A percentile compares a stretch with the other conserved stretches of the same genome.
Conservation (phyloP, 2,113 vertebrate genomes). For the Lasiurus borealis region DNA sequence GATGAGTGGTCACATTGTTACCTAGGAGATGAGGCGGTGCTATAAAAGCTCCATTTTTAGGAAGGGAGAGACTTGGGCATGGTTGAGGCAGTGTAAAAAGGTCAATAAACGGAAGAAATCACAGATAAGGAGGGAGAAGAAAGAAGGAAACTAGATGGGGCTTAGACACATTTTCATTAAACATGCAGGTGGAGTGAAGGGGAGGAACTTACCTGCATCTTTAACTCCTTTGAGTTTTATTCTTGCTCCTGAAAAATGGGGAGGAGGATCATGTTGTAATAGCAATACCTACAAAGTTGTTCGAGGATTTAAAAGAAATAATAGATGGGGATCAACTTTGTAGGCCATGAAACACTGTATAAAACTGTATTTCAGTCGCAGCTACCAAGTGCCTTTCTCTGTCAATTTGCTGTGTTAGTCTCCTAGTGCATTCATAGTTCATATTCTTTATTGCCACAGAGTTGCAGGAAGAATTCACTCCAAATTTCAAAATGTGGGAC, state of each 20-base stretch:
- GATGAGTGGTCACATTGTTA: not conserved
- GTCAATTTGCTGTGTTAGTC: not conserved
- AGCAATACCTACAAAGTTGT: not conserved
- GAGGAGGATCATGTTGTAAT: not conserved
- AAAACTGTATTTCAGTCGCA: not conserved
- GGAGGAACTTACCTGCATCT: not conserved
- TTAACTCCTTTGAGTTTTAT: not conserved
- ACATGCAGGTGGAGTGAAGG: not conserved
- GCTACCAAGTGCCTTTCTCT: not conserved
- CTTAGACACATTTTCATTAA: not conserved
- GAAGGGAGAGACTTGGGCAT: not conserved
- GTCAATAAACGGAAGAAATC: not conserved
- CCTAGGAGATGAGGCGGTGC: not conserved
- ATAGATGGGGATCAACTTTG: not conserved
- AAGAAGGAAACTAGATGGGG: not conserved
- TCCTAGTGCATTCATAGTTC: not conserved
- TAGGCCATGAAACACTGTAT: not conserved
- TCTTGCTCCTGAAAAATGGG: not conserved
- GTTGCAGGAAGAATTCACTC: not conserved
- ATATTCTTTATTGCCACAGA: not conserved
- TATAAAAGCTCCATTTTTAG: not conserved
- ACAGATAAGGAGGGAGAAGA: not conserved
- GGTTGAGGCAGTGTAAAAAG: not conserved
- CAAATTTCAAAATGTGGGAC: not conserved
- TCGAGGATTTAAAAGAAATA: not conserved